Evolutionary conservation across 2,797 vertebrate species (phyloP), one percentile per base, ranked within the genome.

Genomic region (Chelmon rostratus): DNA sequence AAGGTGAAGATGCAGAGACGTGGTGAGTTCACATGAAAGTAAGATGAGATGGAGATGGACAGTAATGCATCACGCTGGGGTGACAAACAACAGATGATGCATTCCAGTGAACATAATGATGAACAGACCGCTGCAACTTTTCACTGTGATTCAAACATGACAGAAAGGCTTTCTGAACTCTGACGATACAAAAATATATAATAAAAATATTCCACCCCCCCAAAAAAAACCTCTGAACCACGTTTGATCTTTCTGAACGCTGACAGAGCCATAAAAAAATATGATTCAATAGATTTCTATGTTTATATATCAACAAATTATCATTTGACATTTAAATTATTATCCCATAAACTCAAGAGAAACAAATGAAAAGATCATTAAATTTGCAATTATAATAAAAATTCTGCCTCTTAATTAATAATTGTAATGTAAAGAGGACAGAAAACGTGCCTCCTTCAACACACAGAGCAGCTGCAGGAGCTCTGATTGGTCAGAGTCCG

Each of bases 31-130:
- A 74, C 47, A 68, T 54, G 28, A 50, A 83, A 49, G 54, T 54
- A 56, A 87, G 80, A 85, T 78, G 40, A 89, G 33, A 78, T 82
- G 83, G 59, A 82, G 37, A 87, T 53, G 67, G 65, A 86, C 58
- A 38, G 8, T 38, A 71, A 80, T 46, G 74, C 83, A 80, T 87
- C 72, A 53, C 68, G 83, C 16, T 13, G 59, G 71, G 74, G 25
- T 42, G 73, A 82, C 67, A 64, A 71, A 84, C 52, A 23, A 71
- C 57, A 80, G 11, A 82, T 42, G 77, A 90, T 69, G 86, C 86
- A 84, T 90, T 88, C 78, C 76, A 72, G 83, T 90, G 85, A 81
- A 85, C 67, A 53, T 42, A 35, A 62, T 28, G 35, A 83, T 76
- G 47, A 65, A 35, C 61, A 78, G 1, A 57, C 3, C 35, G 7